These are phyloP conservation scores for Calyptommatus sinebrachiatus DNA, from an alignment of 2,113 vertebrate species.

Conservation along the genomic window DNA sequence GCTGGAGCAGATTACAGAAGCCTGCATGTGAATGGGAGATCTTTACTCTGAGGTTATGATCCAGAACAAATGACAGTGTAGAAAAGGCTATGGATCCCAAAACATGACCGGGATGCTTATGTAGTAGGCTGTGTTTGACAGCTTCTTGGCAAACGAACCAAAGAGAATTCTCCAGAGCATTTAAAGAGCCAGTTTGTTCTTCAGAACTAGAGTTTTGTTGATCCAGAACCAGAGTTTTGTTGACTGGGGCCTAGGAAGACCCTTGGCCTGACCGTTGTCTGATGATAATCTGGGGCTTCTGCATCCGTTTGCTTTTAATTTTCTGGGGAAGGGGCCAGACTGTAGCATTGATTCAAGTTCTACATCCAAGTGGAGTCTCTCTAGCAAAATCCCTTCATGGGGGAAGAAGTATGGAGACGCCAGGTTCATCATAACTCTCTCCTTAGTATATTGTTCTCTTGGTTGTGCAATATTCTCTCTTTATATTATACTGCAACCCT, in stretches of 20 bases:
- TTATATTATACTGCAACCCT: constrained; percentile 70
- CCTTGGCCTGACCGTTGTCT: neutral
- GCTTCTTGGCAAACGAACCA: fast-evolving
- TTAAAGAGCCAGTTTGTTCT: neutral
- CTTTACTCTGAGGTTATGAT: no score
- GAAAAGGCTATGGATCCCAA: no score
- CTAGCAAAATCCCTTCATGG: constrained; percentile 16
- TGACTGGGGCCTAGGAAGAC: neutral
- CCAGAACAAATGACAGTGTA: no score
- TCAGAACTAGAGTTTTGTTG: neutral
- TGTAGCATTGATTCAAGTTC: neutral
- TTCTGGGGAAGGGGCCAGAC: no score
- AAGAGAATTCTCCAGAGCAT: neutral
- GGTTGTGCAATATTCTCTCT: constrained; percentile 83
- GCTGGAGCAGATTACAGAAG: no score
- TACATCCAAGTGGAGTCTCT: neutral
- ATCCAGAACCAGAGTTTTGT: no score
- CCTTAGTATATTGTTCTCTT: constrained; percentile 68
- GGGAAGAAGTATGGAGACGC: constrained; percentile 36
- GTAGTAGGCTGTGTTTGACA: neutral
- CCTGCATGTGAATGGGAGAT: no score
- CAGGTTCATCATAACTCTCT: constrained; percentile 49
- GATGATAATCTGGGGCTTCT: no score
- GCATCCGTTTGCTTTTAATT: neutral
- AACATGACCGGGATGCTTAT: neutral